Conservation (phyloP, 2,797 vertebrate genomes). For the Sebastes matsubarae region DNA sequence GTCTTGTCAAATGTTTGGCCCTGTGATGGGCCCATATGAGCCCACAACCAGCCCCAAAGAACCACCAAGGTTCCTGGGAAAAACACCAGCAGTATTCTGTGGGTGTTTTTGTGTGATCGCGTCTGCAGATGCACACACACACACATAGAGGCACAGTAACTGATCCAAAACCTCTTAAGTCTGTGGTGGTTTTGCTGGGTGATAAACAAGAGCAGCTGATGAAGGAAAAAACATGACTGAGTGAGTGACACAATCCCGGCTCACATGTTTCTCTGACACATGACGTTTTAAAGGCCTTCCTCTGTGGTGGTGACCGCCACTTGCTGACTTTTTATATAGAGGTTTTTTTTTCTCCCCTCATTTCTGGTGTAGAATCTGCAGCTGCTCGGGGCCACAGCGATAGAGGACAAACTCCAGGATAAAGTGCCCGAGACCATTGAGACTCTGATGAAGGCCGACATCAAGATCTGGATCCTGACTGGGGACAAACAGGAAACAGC, state of each 20-base stretch:
- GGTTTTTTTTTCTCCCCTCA: background rate
- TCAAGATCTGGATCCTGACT: slow-evolving; percentile 99
- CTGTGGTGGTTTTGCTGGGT: slow-evolving; percentile 39
- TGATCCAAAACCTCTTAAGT: slow-evolving; percentile 43
- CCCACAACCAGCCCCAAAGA: slow-evolving; percentile 40
- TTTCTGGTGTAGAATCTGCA: slow-evolving; percentile 89
- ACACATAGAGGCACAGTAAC: slow-evolving; percentile 20
- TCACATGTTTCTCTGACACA: slow-evolving; percentile 60
- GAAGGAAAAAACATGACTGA: slow-evolving; percentile 36
- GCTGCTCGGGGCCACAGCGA: slow-evolving; percentile 96
- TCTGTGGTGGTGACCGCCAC: slow-evolving; percentile 24
- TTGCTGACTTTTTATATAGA: slow-evolving; percentile 11
- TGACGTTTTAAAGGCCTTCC: slow-evolving; percentile 57
- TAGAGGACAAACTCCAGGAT: slow-evolving; percentile 98
- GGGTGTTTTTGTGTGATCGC: slow-evolving; percentile 44
- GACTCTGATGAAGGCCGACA: slow-evolving; percentile 97
- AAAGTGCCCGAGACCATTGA: slow-evolving; percentile 98
- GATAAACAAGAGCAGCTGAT: slow-evolving; percentile 70
- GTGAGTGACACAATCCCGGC: slow-evolving; percentile 53
- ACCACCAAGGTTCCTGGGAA: slow-evolving; percentile 59
- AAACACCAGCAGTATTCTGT: slow-evolving; percentile 49
- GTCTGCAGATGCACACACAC: slow-evolving; percentile 15
- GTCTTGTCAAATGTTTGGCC: slow-evolving; percentile 63
- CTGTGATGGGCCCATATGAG: slow-evolving; percentile 48
- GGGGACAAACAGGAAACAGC: slow-evolving; percentile 99